A percentile compares a stretch with the other conserved stretches of the same genome.
phyloP scores from a whole-genome alignment of 2,888 invertebrate genomes.

The Rhynchonema sp. region DNA sequence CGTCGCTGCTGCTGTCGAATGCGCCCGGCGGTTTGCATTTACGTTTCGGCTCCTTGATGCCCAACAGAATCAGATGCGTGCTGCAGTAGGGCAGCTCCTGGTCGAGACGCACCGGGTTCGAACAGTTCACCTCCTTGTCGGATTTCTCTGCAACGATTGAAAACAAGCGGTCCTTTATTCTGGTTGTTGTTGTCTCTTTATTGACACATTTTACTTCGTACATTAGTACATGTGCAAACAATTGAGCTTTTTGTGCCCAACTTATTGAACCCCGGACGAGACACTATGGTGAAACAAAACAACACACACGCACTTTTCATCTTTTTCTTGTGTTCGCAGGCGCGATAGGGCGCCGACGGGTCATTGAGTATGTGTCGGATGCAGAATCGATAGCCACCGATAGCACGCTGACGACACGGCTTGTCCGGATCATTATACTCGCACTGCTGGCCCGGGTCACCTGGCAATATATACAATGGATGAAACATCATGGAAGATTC shows the following conservation, averaged over 20 bases:
- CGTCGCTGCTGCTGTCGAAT: background rate
- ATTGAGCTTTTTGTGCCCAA: too few species aligned
- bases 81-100: constrained; percentile 12
- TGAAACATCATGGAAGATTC: background rate
- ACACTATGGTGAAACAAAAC: background rate
- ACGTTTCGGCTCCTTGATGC: constrained; percentile 14
- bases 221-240: too few species aligned
- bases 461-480: background rate
- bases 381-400: constrained; percentile 57
- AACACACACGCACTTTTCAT: constrained; percentile 21
- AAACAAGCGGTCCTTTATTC: background rate
- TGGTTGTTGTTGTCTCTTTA: too few species aligned
- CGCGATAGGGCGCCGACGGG: constrained; percentile 57
- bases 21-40: background rate
- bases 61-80: constrained; percentile 21
- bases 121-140: constrained; percentile 10
- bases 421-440: constrained; percentile 15
- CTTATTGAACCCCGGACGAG: background rate
- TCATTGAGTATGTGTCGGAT: constrained; percentile 63
- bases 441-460: background rate
- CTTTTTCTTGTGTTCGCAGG: constrained; percentile 48
- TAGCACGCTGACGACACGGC: constrained; percentile 37
- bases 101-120: constrained; percentile 16
- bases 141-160: background rate
- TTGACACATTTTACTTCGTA: too few species aligned